Evolutionary conservation across 2,113 vertebrate genomes (phyloP), one percentile per base, ranked within the genome.

Genomic region (Oryzias celebensis): DNA sequence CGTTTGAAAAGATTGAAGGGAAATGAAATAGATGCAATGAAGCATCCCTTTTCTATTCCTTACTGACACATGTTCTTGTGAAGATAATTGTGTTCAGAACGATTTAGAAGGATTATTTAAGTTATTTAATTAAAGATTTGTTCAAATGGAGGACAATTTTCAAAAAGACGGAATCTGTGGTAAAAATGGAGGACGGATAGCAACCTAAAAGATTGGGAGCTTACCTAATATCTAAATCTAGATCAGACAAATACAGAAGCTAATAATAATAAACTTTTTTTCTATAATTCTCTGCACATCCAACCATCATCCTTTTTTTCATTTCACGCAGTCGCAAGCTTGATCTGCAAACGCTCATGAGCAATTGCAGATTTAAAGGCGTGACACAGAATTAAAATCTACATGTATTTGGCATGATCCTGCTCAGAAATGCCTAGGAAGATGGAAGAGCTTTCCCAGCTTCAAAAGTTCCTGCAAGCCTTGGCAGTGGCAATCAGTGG

Each of bases 391-490:
- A 62, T 61, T 46, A 74, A 63, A 46, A 45, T 23, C 23, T 22
- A 16, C 62, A 47, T 52, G 50, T 58, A 71, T 76, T 61, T 26
- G 31, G 74, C 61, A 36, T 28, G 22, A 58, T 54, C 68, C 77
- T 63, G 51, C 73, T 75, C 45, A 48, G 54, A 83, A 65, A 71
- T 72, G 69, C 31, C 62, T 61, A 48, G 67, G 71, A 58, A 57
- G 69, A 80, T 63, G 76, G 78, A 73, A 76, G 78, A 82, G 60
- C 80, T 66, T 53, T 56, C 20, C 50, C 61, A 80, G 84, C 77
- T 87, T 77, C 87, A 83, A 58, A 75, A 86, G 63, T 65, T 78
- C 53, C 66, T 51, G 74, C 75, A 74, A 64, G 57, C 51, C 71
- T 62, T 43, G n/a, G n/a, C 20, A 49, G 68, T 73, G 68, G 72